Conservation (phyloP, 2,113 vertebrate genomes). For the Gopherus evgoodei region DNA sequence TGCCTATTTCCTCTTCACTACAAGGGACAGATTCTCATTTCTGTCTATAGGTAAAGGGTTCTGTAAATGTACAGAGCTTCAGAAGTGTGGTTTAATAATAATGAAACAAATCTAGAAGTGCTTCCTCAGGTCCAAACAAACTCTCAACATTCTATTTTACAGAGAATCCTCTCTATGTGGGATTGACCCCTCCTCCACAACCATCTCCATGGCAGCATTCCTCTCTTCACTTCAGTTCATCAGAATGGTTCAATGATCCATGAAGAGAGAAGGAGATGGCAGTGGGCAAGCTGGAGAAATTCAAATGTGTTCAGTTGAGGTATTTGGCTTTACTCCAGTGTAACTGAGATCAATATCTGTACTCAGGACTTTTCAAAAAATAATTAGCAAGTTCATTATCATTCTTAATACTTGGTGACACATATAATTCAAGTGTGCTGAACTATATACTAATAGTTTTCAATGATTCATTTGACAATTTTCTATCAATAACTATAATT, state of each 20-base stretch:
- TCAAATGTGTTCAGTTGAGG: not conserved
- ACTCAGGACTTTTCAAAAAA: not conserved
- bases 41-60: no score
- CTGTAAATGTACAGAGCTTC: no score
- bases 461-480: not conserved
- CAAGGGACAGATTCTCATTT: not conserved
- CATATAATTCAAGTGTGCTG: not conserved
- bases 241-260: no score
- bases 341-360: accelerated
- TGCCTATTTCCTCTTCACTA: not conserved
- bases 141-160: no score
- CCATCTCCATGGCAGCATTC: no score
- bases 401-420: not conserved
- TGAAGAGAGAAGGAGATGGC: no score
- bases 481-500: not conserved
- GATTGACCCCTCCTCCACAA: no score
- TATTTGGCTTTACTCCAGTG: not conserved
- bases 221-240: no score
- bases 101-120: no score
- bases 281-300: not conserved
- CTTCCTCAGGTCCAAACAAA: no score
- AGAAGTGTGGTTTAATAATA: no score
- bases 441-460: not conserved
- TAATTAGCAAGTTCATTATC: not conserved
- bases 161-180: no score